phyloP scores from a whole-genome alignment of 2,888 invertebrate species.

The Petrolisthes manimaculis region DNA sequence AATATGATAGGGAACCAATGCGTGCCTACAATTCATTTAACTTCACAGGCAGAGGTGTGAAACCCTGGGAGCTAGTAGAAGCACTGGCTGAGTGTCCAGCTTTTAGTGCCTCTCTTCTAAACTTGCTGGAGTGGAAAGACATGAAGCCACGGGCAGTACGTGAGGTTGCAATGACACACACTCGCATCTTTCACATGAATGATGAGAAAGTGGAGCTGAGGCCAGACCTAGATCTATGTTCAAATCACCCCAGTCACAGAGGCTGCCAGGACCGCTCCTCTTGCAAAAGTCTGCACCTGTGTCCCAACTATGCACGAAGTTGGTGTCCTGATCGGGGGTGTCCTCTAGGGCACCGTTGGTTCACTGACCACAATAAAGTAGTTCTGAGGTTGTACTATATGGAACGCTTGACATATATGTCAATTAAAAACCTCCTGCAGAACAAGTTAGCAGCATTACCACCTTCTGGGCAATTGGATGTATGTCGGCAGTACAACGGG shows the following conservation, averaged over 20 bases:
- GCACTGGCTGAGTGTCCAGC: slow-evolving; percentile 24
- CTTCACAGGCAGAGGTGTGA: neutral
- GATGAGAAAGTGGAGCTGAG: slow-evolving; percentile 27
- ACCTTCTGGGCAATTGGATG: slow-evolving; percentile 15
- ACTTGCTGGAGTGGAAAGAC: slow-evolving; percentile 23
- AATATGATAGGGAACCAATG: neutral
- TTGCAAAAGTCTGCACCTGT: slow-evolving; percentile 45
- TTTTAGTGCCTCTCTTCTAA: slow-evolving; percentile 29
- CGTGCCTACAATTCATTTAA: too few species aligned
- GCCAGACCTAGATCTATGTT: slow-evolving; percentile 31
- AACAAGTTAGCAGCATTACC: neutral
- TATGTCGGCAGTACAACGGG: slow-evolving; percentile 47
- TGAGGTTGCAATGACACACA: slow-evolving; percentile 9
- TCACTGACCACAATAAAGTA: slow-evolving; percentile 50
- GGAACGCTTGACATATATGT: slow-evolving; percentile 9
- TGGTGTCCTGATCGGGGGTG: slow-evolving; percentile 36
- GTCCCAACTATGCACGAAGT: slow-evolving; percentile 25
- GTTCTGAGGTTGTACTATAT: slow-evolving; percentile 34
- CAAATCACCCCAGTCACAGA: slow-evolving; percentile 17
- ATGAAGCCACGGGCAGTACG: slow-evolving; percentile 19
- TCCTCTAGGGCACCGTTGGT: slow-evolving; percentile 39
- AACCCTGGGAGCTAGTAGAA: slow-evolving; percentile 22
- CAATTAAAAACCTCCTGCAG: slow-evolving; percentile 18
- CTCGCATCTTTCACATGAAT: slow-evolving; percentile 27
- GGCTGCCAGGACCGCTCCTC: slow-evolving; percentile 22